Conservation (phyloP, 2,888 invertebrate genomes). For the Drosophila nr. medialis region DNA sequence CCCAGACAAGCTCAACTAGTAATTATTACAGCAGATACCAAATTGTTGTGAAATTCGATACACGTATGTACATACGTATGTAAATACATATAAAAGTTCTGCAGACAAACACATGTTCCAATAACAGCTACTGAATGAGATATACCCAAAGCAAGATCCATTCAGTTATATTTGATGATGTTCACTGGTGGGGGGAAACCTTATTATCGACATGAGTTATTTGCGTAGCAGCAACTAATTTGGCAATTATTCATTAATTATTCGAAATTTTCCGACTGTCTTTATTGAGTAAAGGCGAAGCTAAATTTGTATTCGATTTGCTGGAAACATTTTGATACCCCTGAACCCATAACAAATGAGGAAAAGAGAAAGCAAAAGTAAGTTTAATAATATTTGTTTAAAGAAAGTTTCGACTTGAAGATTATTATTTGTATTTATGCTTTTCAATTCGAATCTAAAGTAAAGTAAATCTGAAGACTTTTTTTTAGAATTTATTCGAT, state of each 20-base stretch:
- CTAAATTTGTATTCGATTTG: not conserved
- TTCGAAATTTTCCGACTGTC: not conserved
- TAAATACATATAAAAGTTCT: not conserved
- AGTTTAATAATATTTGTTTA: not conserved
- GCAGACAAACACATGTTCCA: conserved; percentile 17
- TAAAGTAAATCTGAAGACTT: not conserved
- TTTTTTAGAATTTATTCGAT: not conserved
- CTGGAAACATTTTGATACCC: too few relatives aligned
- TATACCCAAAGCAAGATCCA: not conserved
- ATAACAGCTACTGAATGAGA: conserved; percentile 25
- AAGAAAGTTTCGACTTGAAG: not conserved
- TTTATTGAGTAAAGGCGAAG: not conserved
- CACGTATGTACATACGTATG: not conserved
- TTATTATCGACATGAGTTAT: not conserved
- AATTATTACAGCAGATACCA: conserved; percentile 39
- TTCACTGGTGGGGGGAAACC: not conserved
- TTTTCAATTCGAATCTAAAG: not conserved
- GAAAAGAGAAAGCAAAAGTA: not conserved
- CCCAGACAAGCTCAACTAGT: conserved; percentile 17
- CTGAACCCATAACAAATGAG: not conserved
- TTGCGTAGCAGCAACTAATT: not conserved
- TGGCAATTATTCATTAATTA: not conserved
- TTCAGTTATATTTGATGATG: not conserved
- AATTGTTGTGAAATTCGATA: conserved; percentile 16
- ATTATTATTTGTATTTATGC: not conserved